Base-by-base conservation (phyloP, 2,113 vertebrate species). In the Oceanites oceanicus region DNA sequence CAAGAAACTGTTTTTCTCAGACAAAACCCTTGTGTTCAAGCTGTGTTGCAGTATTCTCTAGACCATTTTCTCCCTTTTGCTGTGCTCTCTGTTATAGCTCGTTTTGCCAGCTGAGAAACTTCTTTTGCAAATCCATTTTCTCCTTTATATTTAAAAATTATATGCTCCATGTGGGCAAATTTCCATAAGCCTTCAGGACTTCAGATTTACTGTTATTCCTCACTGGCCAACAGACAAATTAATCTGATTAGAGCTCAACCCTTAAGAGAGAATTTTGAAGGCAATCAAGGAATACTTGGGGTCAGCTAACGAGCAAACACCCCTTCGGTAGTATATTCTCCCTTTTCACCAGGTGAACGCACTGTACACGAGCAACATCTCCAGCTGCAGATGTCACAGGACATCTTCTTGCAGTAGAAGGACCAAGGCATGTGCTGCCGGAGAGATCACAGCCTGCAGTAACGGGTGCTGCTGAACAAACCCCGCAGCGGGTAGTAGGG, bases 131-230 rank as follows among this genome's bases (percentile, higher is more conserved):
- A 79, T 87, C 62, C 0, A 0, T 77, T 80, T 90, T 88, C 75
- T 82, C 88, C 66, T 86, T 90, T 70, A 25, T 90, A 62, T 91
- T 95, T 76, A 90, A 95, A 92, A 94, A 95, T 50, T 22, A 49
- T 40, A 71, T 58, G 36, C 53, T 79, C 61, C 55, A 18, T 3
- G 8, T 55, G 59, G 77, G 78, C 81, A 76, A 59, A 95, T 88
- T 93, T 96, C 91, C 91, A 80, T 79, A 25, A 10, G 58, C 32
- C 59, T 96, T 92, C 50, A 72, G 87, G 84, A 90, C 53, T 93
- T 68, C 75, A 84, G 86, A 91, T 97, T 97, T 96, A 96, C 90
- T 78, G 92, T 56, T 92, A 53, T 26, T 93, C 67, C 73, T 88
- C 22, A 10, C 66, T 2, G 6, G 84, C 87, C 89, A 89, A 67